Evolutionary conservation across 2,797 vertebrate species (phyloP), one percentile per base, ranked within the genome.

Genomic region (Limosa lapponica): DNA sequence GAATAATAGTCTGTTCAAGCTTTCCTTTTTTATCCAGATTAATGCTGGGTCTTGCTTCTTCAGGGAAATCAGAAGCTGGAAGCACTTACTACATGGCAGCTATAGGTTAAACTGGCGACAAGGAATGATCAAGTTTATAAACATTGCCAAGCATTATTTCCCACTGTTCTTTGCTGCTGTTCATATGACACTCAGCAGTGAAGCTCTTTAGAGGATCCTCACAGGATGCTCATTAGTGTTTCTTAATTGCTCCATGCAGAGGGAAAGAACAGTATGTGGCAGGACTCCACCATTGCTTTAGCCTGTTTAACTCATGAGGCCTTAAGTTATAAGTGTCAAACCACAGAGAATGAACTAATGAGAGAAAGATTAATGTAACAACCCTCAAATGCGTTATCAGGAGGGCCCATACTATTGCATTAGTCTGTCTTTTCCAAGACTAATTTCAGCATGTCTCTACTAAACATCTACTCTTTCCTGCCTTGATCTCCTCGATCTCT

Each of bases 361-460:
- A 95, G 67, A 89, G 82, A 59, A 85, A 94, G 67, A 89, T 94
- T 82, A 85, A 57, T 67, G 32, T 87, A 87, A 91, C 48, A 64
- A 32, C 51, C 7, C 71, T 82, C 48, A 32, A 62, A 80, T 8
- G 79, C 59, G 48, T 48, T 80, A 55, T 27, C 71, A 74, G 62
- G 52, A 90, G 59, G 61, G 41, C 54, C 37, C 49, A 51, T 59
- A 41, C 27, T 74, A 34, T 19, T 89, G 66, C 32, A 57, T 54
- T 59, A 77, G 28, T 8, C 28, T 95, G 46, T 36, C 34, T 77
- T 87, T 89, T 75, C 24, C 44, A 37, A 71, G 16, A n/a, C 15
- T 77, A 54, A 66, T 80, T 73, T 92, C 48, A 49, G 8, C 18
- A 36, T 8, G 12, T 64, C 48, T 74, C 32, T 73, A 16, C 39